phyloP scores from a whole-genome alignment of 2,113 vertebrate species.

The Chaenogobius annularis region DNA sequence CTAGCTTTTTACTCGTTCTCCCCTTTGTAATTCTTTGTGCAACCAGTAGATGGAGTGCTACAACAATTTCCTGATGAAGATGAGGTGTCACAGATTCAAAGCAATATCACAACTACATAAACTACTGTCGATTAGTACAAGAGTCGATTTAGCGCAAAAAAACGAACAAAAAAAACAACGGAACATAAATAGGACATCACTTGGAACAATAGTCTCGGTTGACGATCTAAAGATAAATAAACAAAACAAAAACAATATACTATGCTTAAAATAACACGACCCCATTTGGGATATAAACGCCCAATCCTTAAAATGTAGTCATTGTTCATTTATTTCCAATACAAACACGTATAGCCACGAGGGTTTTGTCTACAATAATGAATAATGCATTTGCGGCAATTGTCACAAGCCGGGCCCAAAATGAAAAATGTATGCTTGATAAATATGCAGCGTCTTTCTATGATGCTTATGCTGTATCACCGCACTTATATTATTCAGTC shows the following conservation, averaged over 20 bases:
- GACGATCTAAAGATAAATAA: neutral
- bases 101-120: too few species aligned
- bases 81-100: too few species aligned
- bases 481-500: neutral
- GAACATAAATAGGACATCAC: too few species aligned
- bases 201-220: too few species aligned
- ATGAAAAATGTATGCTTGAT: conserved; percentile 5
- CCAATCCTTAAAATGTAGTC: neutral
- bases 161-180: too few species aligned
- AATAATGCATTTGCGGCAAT: conserved; percentile 5
- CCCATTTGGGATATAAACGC: neutral
- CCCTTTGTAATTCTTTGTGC: too few species aligned
- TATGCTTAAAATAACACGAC: neutral
- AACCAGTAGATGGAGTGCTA: too few species aligned
- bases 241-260: neutral
- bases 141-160: too few species aligned
- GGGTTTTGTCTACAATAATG: conserved; percentile 5
- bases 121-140: too few species aligned
- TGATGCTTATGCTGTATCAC: neutral
- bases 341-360: neutral
- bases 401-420: neutral
- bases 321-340: neutral
- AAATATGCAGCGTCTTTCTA: neutral
- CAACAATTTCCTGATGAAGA: too few species aligned
- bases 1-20: too few species aligned